Evolutionary conservation across 1,140 invertebrate species (phyloP).

Genomic region (Drosophila murphyi): DNA sequence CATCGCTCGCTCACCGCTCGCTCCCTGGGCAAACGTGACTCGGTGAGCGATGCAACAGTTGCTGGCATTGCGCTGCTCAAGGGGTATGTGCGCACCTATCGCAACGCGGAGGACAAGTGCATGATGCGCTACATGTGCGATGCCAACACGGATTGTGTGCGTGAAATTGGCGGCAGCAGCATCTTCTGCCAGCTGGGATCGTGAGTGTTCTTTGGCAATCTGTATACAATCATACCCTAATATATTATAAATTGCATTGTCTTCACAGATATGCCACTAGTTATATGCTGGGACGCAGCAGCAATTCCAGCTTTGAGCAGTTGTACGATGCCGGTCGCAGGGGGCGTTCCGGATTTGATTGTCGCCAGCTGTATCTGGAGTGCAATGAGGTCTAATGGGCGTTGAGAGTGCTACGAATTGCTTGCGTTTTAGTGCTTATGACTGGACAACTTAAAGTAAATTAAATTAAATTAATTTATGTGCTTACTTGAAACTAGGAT

Average conservation of each 20-base stretch:
- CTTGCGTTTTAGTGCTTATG: slow-evolving; percentile 38
- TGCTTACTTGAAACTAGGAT: slow-evolving; percentile 62
- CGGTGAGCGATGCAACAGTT: slow-evolving; percentile 93
- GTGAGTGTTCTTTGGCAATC: slow-evolving; percentile 87
- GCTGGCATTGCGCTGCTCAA: slow-evolving; percentile 94
- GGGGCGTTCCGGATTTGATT: slow-evolving; percentile 93
- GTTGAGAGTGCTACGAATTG: slow-evolving; percentile 2
- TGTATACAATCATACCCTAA: not conserved
- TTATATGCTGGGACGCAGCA: slow-evolving; percentile 91
- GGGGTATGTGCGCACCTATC: slow-evolving; percentile 93
- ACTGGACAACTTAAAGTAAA: slow-evolving; percentile 70
- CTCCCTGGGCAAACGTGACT: slow-evolving; percentile 92
- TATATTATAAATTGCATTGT: not conserved
- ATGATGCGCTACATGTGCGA: slow-evolving; percentile 94
- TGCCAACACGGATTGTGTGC: slow-evolving; percentile 93
- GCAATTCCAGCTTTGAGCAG: slow-evolving; percentile 90
- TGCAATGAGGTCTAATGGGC: slow-evolving; percentile 92
- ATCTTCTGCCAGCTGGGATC: slow-evolving; percentile 96
- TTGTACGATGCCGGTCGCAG: slow-evolving; percentile 93
- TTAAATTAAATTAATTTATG: slow-evolving; percentile 80
- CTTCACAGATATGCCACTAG: slow-evolving; percentile 91
- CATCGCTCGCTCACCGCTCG: slow-evolving; percentile 93
- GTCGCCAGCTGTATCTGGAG: slow-evolving; percentile 91
- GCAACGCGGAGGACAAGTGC: slow-evolving; percentile 91
- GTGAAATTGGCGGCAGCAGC: slow-evolving; percentile 92